phyloP scores from a whole-genome alignment of 2,113 vertebrate species.

The Carassius auratus region DNA sequence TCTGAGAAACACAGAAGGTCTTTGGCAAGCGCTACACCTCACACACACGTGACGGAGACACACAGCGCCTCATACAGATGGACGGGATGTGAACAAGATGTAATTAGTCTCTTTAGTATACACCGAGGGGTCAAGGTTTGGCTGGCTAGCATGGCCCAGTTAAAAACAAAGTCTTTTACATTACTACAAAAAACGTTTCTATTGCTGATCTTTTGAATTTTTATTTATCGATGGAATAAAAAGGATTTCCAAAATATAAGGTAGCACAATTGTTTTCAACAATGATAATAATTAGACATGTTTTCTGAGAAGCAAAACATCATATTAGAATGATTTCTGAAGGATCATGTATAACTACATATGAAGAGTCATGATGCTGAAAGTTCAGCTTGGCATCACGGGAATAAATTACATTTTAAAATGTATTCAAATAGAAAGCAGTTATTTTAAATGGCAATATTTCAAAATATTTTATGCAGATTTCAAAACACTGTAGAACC shows the following conservation, averaged over 20 bases:
- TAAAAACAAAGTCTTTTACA: background rate
- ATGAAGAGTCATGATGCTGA: background rate
- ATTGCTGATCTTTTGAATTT: background rate
- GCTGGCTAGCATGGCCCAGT: background rate
- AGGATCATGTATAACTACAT: background rate
- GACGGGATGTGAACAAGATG: background rate
- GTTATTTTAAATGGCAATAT: background rate
- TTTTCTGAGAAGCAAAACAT: background rate
- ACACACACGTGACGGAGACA: conserved; percentile 26
- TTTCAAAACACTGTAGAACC: background rate
- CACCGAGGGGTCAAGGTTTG: background rate
- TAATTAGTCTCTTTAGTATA: background rate
- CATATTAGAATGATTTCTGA: background rate
- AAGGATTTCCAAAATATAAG: background rate
- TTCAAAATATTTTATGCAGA: background rate
- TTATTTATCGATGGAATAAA: background rate
- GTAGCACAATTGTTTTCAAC: background rate
- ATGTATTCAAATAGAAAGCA: background rate
- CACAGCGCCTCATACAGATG: background rate
- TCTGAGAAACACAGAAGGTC: conserved; percentile 40
- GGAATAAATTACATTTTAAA: background rate
- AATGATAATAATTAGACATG: background rate
- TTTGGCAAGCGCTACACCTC: conserved; percentile 19
- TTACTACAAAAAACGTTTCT: background rate
- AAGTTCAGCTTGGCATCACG: background rate